A percentile compares a stretch with the other conserved stretches of the same genome.
Evolutionary conservation across 2,113 vertebrate genomes (phyloP).

Genomic region (Colius striatus): DNA sequence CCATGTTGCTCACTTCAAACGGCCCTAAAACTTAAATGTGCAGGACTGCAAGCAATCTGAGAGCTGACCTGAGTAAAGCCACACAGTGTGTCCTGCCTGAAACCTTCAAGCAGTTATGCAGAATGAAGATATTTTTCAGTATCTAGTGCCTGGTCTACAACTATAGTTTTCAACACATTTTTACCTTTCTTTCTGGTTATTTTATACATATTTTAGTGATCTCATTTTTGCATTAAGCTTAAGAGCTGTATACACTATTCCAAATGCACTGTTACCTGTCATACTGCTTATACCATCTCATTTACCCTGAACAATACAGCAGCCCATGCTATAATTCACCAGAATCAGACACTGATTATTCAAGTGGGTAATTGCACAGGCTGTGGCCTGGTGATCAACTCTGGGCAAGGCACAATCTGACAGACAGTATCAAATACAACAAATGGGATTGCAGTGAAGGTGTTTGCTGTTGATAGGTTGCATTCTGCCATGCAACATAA

Average conservation of each 20-base stretch:
- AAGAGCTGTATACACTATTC: neutral
- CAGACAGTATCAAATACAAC: neutral
- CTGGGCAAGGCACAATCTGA: neutral
- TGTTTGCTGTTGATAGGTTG: neutral
- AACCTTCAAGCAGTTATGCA: neutral
- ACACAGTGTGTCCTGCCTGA: neutral
- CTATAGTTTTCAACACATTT: neutral
- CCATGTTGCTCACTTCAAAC: rapidly evolving
- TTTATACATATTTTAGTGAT: neutral
- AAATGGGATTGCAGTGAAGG: neutral
- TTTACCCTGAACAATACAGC: neutral
- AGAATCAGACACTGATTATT: neutral
- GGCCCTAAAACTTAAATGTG: neutral
- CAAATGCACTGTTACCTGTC: neutral
- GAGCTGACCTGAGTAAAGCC: neutral
- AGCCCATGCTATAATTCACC: neutral
- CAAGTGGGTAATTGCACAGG: neutral
- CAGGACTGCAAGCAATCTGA: neutral
- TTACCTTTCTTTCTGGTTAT: neutral
- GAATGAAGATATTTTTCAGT: neutral
- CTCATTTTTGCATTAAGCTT: neutral
- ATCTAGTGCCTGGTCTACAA: neutral
- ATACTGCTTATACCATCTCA: neutral
- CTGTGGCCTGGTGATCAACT: neutral
- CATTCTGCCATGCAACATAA: neutral